These are phyloP conservation scores for Anarrhichthys ocellatus DNA, from an alignment of 2,113 vertebrate genomes.

Conservation along the genomic window DNA sequence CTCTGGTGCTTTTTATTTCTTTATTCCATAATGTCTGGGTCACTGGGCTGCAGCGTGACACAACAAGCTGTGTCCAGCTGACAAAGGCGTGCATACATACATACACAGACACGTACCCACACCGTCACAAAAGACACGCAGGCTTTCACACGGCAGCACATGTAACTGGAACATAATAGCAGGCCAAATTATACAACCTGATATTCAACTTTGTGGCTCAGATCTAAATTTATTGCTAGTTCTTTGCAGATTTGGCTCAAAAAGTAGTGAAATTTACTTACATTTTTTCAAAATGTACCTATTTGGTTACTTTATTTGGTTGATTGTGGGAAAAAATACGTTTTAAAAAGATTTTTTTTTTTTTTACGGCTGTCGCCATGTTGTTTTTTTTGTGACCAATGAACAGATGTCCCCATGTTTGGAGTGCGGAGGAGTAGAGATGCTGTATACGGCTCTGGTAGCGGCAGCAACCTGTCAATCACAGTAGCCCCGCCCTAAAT, in stretches of 20 bases:
- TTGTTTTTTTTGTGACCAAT: no score
- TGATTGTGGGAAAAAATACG: not conserved
- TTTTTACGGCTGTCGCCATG: no score
- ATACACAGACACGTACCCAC: not conserved
- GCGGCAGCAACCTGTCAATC: no score
- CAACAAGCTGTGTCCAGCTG: constrained; percentile 36
- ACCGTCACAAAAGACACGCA: not conserved
- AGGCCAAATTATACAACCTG: not conserved
- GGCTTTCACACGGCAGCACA: constrained; percentile 28
- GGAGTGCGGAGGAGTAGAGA: no score
- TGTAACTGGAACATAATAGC: constrained; percentile 7
- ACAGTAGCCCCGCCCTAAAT: no score
- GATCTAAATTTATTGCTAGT: not conserved
- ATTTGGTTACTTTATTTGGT: not conserved
- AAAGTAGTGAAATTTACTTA: not conserved
- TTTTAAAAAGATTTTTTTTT: no score
- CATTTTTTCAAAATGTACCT: not conserved
- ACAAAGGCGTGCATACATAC: constrained; percentile 30
- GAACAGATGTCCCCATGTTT: no score
- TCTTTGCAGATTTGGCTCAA: not conserved
- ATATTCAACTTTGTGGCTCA: not conserved
- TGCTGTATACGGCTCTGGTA: no score
- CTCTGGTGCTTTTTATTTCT: not conserved
- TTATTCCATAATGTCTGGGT: constrained; percentile 25
- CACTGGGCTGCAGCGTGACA: constrained; percentile 16